Evolutionary conservation across 2,888 invertebrate genomes (phyloP), one percentile per base, ranked within the genome.

Genomic region (Oscheius sp.): DNA sequence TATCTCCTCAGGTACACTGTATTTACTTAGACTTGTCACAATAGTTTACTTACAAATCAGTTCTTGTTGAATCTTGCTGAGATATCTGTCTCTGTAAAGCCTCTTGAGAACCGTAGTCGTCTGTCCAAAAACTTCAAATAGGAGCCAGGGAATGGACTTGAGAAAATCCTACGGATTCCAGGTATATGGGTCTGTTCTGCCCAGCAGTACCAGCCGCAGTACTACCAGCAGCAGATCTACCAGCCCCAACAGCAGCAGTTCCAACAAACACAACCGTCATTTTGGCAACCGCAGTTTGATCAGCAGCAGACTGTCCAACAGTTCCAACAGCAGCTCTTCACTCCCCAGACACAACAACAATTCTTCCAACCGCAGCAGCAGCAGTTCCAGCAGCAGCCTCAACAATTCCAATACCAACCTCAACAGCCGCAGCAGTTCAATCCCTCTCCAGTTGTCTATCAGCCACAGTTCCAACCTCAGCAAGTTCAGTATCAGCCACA

Each of bases 391-490:
- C n/a, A 11, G 29, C 58, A 13, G 5, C 66, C 53, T 7, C 78
- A 70, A 47, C 76, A 79, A 33, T 77, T 63, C 35, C 76, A 77
- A 48, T 70, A 53, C 51, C 79, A 63, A 9, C 78, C 72, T 21
- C 77, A 59, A 50, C 68, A 75, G 47, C 35, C 50, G 29, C 76
- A 78, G 60, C 75, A 48, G 29, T 35, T 48, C 13, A 50, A 13
- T n/a, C 48, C n/a, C 1, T 29, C 48, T 21, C 13, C 60, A 10
- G 32, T 42, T 9, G 57, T 78, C 74, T 70, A 75, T 74, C 80
- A 82, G 74, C 75, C 71, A 74, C 78, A 33, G 73, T 80, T 57
- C 80, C 83, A 76, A 75, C 81, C 47, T 1, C 70, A 70, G 48
- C 70, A 59, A 21, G 13, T 59, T 29, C 35, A 59, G 32, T 13